Evolutionary conservation across 1,140 invertebrate genomes (phyloP), one percentile per base, ranked within the genome.

Genomic region (Drosophila navojoa): DNA sequence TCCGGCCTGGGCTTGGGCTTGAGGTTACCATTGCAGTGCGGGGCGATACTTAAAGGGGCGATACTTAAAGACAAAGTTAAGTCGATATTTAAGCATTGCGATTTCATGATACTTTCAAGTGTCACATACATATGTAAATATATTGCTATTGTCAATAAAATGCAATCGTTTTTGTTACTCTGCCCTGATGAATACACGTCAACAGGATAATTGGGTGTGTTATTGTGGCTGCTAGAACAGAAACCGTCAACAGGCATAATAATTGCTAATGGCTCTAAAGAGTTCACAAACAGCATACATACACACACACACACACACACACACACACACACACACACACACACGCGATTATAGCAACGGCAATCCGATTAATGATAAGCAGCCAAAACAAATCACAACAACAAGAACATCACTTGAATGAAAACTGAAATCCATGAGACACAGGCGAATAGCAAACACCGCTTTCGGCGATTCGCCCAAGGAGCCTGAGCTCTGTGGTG

Each of bases 291-390:
- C 64, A 79, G 5, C 66, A 54, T 22, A 32, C 53, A 50, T 49
- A 40, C 40, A 27, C 32, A 49, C 11, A 35, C 10, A 32, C 25
- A 27, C 16, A 58, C 59, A 55, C 27, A 57, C 42, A 66, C 16
- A 61, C 32, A 62, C 45, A 58, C 63, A 49, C 32, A 44, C 42
- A 55, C n/a, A 35, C 29, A 45, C 54, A 61, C n/a, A 59, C 40
- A 16, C 38, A 42, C n/a, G 35, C 67, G 80, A 79, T 84, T 84
- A 77, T 82, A 52, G 49, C 72, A 40, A 54, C 64, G 38, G 57
- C 64, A 84, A 77, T 84, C 61, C 68, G 73, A 84, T 84, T 80
- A 84, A 74, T 74, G 79, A 74, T 49, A 76, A 59, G 71, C 67
- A 79, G 71, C 55, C 75, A 67, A 44, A 62, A 59, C 62, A 64